Conservation (phyloP, 2,888 invertebrate species). For the Microchrysa polita region DNA sequence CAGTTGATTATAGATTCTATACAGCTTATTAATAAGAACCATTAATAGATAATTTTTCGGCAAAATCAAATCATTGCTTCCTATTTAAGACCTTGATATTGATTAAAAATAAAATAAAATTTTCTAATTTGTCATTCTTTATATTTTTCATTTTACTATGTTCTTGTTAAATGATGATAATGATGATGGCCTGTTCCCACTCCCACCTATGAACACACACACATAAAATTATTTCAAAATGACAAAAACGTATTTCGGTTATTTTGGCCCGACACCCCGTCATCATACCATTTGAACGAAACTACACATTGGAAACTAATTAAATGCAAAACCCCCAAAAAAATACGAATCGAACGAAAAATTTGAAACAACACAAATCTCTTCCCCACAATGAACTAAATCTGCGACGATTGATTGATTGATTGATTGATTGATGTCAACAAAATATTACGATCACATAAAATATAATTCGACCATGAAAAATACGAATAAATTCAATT, state of each 20-base stretch:
- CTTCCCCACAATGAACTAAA: slow-evolving; percentile 5
- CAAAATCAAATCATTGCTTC: too few relatives aligned
- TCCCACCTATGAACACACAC: slow-evolving; percentile 32
- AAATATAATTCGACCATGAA: slow-evolving; percentile 1
- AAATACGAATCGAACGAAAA: too few relatives aligned
- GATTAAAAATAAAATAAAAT: too few relatives aligned
- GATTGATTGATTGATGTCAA: slow-evolving; percentile 32
- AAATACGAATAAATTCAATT: slow-evolving; percentile 16
- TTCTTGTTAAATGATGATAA: slow-evolving; percentile 29
- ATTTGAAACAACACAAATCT: not conserved
- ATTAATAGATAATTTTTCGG: too few relatives aligned
- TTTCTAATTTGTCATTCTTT: slow-evolving; percentile 35
- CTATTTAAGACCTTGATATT: too few relatives aligned
- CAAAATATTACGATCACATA: slow-evolving; percentile 21
- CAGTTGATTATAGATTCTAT: too few relatives aligned
- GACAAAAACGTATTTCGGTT: slow-evolving; percentile 9
- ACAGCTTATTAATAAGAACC: too few relatives aligned
- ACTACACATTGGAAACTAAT: too few relatives aligned
- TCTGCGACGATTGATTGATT: slow-evolving; percentile 30
- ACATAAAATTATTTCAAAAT: slow-evolving; percentile 38
- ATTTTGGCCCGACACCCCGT: not conserved
- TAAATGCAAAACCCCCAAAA: not conserved
- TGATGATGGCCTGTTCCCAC: slow-evolving; percentile 47
- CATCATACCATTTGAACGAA: not conserved
- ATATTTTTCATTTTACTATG: slow-evolving; percentile 27